Evolutionary conservation across 1,140 invertebrate genomes (phyloP).

Genomic region (Eriocheir sinensis): DNA sequence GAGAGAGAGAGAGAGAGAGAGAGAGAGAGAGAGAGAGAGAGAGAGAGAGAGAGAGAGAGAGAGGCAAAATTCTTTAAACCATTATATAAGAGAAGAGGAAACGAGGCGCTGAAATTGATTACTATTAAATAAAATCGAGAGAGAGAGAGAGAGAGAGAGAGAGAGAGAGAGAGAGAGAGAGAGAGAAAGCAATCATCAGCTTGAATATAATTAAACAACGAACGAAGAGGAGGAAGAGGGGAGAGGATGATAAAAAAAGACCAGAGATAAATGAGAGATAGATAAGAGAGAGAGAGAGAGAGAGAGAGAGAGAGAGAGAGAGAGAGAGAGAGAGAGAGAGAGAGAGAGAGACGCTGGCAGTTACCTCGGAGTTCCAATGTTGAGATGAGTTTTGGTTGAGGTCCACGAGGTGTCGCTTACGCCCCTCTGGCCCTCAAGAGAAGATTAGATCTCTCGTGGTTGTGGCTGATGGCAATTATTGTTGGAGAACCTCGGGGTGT

Average conservation of each 20-base stretch:
- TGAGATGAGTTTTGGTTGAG: neutral
- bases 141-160: neutral
- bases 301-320: conserved; percentile 22
- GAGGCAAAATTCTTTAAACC: neutral
- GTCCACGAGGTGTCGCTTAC: neutral
- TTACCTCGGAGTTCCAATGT: neutral
- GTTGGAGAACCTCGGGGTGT: neutral
- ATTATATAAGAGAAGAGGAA: neutral
- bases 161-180: conserved; percentile 13
- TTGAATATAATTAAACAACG: conserved; percentile 9
- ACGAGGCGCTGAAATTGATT: neutral
- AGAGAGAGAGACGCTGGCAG: neutral
- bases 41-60: neutral
- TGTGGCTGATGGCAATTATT: neutral
- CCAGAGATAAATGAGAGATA: neutral
- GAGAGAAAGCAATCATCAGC: neutral
- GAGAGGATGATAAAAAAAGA: too few relatives aligned
- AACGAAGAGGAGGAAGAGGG: neutral
- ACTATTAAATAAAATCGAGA: neutral
- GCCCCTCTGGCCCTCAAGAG: neutral
- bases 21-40: too few relatives aligned
- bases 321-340: conserved; percentile 20
- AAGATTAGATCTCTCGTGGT: conserved; percentile 1
- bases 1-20: too few relatives aligned
- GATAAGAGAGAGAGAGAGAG: neutral